A percentile compares a stretch with the other conserved stretches of the same genome.
phyloP scores from a whole-genome alignment of 2,113 vertebrate genomes.

The Anhinga rufa region DNA sequence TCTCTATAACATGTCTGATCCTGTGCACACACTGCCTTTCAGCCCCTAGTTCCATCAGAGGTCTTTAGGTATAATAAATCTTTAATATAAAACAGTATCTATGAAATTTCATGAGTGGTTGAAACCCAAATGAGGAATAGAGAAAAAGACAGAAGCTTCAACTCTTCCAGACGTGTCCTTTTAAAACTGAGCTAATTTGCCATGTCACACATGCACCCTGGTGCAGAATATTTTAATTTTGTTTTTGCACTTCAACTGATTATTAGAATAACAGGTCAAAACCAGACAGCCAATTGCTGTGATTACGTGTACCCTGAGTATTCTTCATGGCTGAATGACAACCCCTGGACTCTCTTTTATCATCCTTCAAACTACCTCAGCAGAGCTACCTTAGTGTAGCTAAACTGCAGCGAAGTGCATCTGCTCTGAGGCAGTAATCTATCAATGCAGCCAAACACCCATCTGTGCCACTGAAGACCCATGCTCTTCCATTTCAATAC shows the following conservation, averaged over 20 bases:
- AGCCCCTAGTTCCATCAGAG: not conserved
- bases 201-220: not conserved
- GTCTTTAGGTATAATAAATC: not conserved
- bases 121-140: not conserved
- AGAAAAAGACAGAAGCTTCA: constrained; percentile 9
- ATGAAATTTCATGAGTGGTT: not conserved
- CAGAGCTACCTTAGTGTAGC: not conserved
- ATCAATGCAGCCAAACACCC: not conserved
- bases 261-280: constrained; percentile 33
- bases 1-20: not conserved
- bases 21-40: not conserved
- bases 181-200: constrained; percentile 8
- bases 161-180: not conserved
- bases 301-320: not conserved
- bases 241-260: not conserved
- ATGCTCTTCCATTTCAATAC: not conserved
- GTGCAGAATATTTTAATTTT: not conserved
- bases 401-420: not conserved
- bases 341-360: not conserved
- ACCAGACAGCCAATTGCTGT: not conserved
- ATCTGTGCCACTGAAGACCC: not conserved
- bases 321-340: constrained; percentile 15
- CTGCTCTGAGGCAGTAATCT: not conserved
- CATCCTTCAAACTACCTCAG: not conserved
- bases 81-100: not conserved